These are phyloP conservation scores for Thereva nobilitata DNA, from an alignment of 2,888 invertebrate genomes.

Conservation along the genomic window DNA sequence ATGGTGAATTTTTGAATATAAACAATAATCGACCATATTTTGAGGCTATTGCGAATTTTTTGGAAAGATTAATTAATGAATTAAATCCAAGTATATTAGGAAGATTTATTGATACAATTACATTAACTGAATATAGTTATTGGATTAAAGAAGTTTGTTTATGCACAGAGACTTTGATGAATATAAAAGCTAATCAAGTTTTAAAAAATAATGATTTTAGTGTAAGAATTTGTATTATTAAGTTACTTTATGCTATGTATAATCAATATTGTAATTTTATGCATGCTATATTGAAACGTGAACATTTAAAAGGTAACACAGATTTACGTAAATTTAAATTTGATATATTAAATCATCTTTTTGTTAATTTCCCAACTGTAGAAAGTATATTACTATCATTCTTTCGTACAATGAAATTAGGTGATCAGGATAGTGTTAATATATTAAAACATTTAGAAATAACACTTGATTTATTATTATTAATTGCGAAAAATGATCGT, in stretches of 20 bases:
- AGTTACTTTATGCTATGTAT: constrained; percentile 58
- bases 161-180: constrained; percentile 51
- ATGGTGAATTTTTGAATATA: constrained; percentile 67
- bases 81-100: constrained; percentile 49
- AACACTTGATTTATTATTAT: constrained; percentile 53
- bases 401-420: constrained; percentile 46
- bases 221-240: constrained; percentile 53
- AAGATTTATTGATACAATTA: constrained; percentile 51
- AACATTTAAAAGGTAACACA: constrained; percentile 51
- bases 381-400: constrained; percentile 52
- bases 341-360: constrained; percentile 55
- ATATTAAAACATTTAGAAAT: constrained; percentile 54
- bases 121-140: constrained; percentile 51
- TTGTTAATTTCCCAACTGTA: constrained; percentile 54
- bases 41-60: constrained; percentile 46
- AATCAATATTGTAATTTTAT: constrained; percentile 56
- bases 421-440: constrained; percentile 44
- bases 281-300: constrained; percentile 49
- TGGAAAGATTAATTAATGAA: constrained; percentile 49
- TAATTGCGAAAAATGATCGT: constrained; percentile 54
- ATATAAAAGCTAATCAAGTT: constrained; percentile 46
- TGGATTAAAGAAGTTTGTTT: constrained; percentile 55
- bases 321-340: constrained; percentile 55
- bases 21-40: constrained; percentile 45
- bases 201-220: constrained; percentile 45